Evolutionary conservation across 2,797 vertebrate species (phyloP).

Genomic region (Anas bahamensis): DNA sequence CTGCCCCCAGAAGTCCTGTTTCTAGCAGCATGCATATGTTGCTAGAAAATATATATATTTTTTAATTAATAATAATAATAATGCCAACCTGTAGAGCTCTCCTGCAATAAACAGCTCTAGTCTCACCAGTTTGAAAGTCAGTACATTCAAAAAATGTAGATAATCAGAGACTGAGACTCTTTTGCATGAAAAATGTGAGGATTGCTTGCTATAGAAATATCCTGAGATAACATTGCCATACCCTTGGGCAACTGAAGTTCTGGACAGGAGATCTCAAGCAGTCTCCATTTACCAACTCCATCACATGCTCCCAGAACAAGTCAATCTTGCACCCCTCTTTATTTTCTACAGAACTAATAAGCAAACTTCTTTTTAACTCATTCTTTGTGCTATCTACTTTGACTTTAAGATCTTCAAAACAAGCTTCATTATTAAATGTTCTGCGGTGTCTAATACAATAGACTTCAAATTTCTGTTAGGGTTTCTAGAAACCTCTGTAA

Average conservation of each 20-base stretch:
- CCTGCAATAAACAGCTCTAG: background rate
- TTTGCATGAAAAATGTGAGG: background rate
- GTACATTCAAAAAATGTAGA: background rate
- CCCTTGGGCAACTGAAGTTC: background rate
- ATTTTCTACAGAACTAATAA: background rate
- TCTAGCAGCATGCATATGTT: fast-evolving
- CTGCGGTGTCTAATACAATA: background rate
- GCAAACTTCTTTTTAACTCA: background rate
- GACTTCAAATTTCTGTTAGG: background rate
- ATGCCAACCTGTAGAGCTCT: background rate
- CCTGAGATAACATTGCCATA: background rate
- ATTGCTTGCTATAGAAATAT: background rate
- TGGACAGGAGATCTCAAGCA: background rate
- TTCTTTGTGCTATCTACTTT: background rate
- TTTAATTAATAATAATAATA: background rate
- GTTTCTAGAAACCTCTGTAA: background rate
- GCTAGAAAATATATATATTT: background rate
- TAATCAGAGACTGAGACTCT: background rate
- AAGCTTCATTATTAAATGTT: background rate
- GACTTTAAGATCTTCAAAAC: background rate
- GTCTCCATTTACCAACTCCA: background rate
- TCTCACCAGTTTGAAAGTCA: background rate
- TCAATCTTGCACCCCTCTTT: background rate
- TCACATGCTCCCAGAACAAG: background rate
- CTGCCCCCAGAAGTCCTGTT: background rate